Base-by-base conservation (phyloP, 35 echinoderm and acorn worm species). In the Apostichopus parvimensis region DNA sequence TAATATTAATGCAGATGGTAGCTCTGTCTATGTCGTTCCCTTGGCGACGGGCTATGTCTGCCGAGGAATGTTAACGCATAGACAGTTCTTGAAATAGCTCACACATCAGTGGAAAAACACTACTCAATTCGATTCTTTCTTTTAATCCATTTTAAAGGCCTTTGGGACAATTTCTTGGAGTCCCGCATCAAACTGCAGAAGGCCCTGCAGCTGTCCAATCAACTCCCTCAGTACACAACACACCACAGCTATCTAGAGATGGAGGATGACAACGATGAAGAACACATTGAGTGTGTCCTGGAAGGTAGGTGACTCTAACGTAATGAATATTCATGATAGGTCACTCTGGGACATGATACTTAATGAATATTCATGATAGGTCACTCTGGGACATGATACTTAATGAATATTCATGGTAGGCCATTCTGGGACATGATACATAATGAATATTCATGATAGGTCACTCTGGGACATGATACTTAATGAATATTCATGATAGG, bases 91-190 rank as follows among this genome's bases (percentile, higher is more conserved):
- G 58, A 61, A 61, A 61, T 61, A 61, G 58, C 8, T 61, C 58
- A 61, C 12, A 9, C 58, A 61, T 61, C 8, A 61, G 10, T 45
- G 34, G 34, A 45, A 45, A 45, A 45, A 0, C 34, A 45, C 2
- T 45, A 45, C 58, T 61, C 12, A 8, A 61, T 4, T 12, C 1
- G 7, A 61, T 61, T 12, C 58, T 61, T 61, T 61, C 8, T 8
- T 6, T 61, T 1, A 61, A 9, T 61, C 12, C 58, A 9, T 61
- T 9, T 9, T 1, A 76, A 81, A 98, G 97, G 94, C 8, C 89
- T 98, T 89, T 98, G 97, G 97, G 97, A 98, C 79, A 93, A 91
- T 15, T 89, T 96, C 20, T 84, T 98, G 91, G 97, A 98, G 68
- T 15, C 72, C 9, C 94, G 97, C 9, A 98, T 98, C 79, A 94